Evolutionary conservation across 2,113 vertebrate genomes (phyloP).

Genomic region (Notothenia coriiceps): DNA sequence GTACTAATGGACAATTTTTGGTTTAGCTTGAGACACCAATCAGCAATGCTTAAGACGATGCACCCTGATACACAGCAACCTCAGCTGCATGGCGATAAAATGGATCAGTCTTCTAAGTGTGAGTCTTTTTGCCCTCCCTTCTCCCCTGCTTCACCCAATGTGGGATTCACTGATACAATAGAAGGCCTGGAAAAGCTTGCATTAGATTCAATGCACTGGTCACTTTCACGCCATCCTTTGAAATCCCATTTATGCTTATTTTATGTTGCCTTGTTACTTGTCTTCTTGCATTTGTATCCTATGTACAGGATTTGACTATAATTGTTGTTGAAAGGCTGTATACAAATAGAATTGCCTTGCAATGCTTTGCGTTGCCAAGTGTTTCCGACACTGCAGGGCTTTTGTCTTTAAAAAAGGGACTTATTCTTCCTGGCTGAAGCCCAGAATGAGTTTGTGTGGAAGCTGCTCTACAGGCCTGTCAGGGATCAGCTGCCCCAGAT

Average conservation of each 20-base stretch:
- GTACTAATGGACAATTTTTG: background rate
- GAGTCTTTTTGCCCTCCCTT: background rate
- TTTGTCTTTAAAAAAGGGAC: background rate
- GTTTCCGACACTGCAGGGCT: background rate
- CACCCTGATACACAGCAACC: background rate
- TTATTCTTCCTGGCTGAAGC: constrained; percentile 19
- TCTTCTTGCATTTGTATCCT: background rate
- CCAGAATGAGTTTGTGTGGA: constrained; percentile 59
- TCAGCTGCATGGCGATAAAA: background rate
- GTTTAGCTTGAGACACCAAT: background rate
- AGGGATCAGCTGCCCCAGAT: constrained; percentile 66
- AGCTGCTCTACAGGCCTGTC: constrained; percentile 76
- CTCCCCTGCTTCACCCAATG: background rate
- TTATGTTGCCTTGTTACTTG: background rate
- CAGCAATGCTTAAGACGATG: background rate
- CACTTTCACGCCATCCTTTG: background rate
- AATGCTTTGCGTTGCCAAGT: background rate
- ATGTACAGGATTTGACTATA: background rate
- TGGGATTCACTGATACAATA: background rate
- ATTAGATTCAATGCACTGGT: background rate
- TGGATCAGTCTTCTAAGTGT: background rate
- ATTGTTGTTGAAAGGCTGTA: background rate
- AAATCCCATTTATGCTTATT: background rate
- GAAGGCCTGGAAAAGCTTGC: background rate
- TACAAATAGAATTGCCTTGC: background rate